Percentiles rank a stretch among this genome's conserved stretches.
Conservation (phyloP, 2,113 vertebrate genomes). For the Martes martes region DNA sequence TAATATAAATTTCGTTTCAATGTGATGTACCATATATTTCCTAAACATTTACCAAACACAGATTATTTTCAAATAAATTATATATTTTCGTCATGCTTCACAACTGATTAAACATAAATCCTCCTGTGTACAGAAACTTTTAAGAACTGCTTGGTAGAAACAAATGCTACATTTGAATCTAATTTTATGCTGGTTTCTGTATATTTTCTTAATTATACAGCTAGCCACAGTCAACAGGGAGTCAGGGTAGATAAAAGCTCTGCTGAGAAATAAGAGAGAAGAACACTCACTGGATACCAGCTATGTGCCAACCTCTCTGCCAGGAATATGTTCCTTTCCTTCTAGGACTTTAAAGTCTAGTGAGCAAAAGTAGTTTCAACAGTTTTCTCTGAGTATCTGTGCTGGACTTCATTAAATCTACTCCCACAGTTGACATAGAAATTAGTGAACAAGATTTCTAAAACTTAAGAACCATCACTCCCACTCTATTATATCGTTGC, state of each 20-base stretch:
- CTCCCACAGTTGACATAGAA: conserved; percentile 45
- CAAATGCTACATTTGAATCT: conserved; percentile 30
- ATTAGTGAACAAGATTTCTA: conserved; percentile 53
- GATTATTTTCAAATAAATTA: neutral
- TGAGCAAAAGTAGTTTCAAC: neutral
- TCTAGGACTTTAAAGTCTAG: neutral
- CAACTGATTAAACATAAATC: conserved; percentile 33
- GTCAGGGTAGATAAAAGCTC: neutral
- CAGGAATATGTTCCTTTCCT: neutral
- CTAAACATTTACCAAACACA: conserved; percentile 2
- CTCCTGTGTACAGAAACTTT: conserved; percentile 3
- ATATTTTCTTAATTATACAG: conserved; percentile 33
- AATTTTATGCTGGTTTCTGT: neutral
- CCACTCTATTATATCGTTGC: neutral
- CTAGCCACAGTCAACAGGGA: neutral
- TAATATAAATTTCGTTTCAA: neutral
- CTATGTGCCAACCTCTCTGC: neutral
- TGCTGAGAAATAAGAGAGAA: conserved; percentile 18
- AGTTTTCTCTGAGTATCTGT: neutral
- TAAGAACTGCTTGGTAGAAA: conserved; percentile 27
- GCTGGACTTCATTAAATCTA: conserved; percentile 31
- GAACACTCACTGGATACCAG: neutral
- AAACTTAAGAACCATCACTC: neutral
- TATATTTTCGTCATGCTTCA: neutral
- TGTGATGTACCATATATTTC: neutral